Evolutionary conservation across 2,888 invertebrate genomes (phyloP).

Genomic region (Plagiodera versicolora): DNA sequence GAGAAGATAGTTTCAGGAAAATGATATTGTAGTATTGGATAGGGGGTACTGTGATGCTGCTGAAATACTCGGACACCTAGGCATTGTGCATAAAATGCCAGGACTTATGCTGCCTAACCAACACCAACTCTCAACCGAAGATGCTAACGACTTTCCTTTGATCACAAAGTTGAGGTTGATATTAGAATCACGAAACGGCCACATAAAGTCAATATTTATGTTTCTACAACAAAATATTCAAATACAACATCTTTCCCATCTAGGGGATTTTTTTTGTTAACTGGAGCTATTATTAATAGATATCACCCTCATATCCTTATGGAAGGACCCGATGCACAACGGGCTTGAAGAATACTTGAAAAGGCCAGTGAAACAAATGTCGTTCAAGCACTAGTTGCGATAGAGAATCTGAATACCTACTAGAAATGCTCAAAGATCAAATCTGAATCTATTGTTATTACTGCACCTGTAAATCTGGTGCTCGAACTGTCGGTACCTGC

Average conservation of each 20-base stretch:
- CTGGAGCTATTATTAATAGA: constrained; percentile 12
- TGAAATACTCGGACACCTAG: too few relatives aligned
- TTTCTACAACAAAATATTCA: not conserved
- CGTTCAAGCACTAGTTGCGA: constrained; percentile 13
- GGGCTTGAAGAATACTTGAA: constrained; percentile 9
- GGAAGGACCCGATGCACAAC: constrained; percentile 13
- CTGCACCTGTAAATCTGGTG: constrained; percentile 7
- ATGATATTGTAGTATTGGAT: too few relatives aligned
- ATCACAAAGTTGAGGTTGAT: constrained; percentile 11
- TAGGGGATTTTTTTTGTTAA: constrained; percentile 12
- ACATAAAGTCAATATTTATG: constrained; percentile 10
- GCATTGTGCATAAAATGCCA: too few relatives aligned
- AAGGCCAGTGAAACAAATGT: constrained; percentile 9
- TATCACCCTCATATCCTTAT: constrained; percentile 15
- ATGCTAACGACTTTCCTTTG: not conserved
- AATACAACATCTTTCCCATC: not conserved
- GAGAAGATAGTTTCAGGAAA: too few relatives aligned
- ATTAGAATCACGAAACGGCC: constrained; percentile 16
- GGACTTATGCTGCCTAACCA: too few relatives aligned
- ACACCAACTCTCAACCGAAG: too few relatives aligned
- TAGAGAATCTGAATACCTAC: constrained; percentile 9
- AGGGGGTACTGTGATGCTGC: too few relatives aligned
- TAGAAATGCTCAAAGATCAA: constrained; percentile 7
- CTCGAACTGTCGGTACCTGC: constrained; percentile 9
- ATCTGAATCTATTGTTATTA: too few relatives aligned